Base-by-base conservation (phyloP, 2,888 invertebrate species). In the Leptinotarsa haldemani region DNA sequence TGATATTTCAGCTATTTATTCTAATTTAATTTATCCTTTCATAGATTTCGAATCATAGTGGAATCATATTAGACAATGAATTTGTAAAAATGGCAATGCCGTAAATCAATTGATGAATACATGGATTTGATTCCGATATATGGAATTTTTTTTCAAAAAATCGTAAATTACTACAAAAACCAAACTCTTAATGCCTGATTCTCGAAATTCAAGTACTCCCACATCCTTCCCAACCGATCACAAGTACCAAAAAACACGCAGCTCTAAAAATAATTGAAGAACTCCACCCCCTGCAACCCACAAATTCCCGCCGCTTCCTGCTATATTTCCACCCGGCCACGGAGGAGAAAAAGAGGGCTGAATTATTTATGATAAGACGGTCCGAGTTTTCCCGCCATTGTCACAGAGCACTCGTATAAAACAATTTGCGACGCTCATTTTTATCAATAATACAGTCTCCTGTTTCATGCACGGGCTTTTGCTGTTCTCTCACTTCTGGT, bases 381-480 rank as follows among this genome's bases (percentile, higher is more conserved):
- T 78, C 81, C 70, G 72, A 69, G 72, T 73, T 76, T 73, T 71
- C 77, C 78, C 77, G 77, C 79, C 81, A 80, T 80, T 82, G 84
- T 83, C 84, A 83, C 84, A 82, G 81, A 81, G 82, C 83, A 84
- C 84, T 84, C 85, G 85, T 86, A 86, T 85, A 85, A 86, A 86
- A 85, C 86, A 86, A 86, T 85, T 86, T 86, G 86, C 84, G 83
- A 83, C 83, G 83, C 84, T 84, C 85, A 85, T 86, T 86, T 86
- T 86, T 86, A 86, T 86, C 85, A 86, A 86, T 86, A 85, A 86
- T 85, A 84, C 82, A 86, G 82, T 82, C 82, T 81, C 83, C 83
- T 83, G 83, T 83, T 82, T 79, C 80, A 76, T 79, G 78, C 71
- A 71, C 69, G 65, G 65, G 61, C 73, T 48, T 48, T 53, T 65